Percentiles rank a stretch among this genome's conserved stretches.
phyloP scores from a whole-genome alignment of 2,888 invertebrate genomes.

The Carterocephalus palaemon region DNA sequence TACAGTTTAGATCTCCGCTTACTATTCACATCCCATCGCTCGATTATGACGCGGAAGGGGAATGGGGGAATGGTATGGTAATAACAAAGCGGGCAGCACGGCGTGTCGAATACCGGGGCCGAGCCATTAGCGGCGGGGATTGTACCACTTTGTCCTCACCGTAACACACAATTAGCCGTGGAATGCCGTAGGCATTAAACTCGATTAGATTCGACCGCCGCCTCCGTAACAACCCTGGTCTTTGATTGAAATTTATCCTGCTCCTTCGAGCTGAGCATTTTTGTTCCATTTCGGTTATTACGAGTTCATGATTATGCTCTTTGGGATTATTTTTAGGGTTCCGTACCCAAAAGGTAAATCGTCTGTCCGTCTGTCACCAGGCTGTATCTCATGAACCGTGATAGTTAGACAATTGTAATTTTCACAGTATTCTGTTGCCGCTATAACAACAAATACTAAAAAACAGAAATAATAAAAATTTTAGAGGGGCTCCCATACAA shows the following conservation, averaged over 20 bases:
- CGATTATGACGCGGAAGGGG: constrained; percentile 46
- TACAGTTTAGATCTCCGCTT: too few species aligned
- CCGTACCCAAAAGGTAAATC: too few species aligned
- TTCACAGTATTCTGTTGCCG: too few species aligned
- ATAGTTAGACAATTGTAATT: too few species aligned
- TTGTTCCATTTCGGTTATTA: constrained; percentile 23
- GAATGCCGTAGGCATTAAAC: constrained; percentile 47
- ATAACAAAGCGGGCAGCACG: constrained; percentile 40
- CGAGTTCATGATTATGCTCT: constrained; percentile 11
- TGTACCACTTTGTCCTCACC: constrained; percentile 30
- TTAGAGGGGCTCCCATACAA: too few species aligned
- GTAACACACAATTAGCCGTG: constrained; percentile 42
- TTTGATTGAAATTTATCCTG: constrained; percentile 43
- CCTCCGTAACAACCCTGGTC: constrained; percentile 43
- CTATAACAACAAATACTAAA: too few species aligned
- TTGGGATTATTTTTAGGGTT: not conserved
- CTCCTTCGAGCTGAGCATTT: constrained; percentile 28
- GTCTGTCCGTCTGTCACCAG: too few species aligned
- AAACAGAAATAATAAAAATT: too few species aligned
- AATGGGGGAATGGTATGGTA: too few species aligned
- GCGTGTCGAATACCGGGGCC: constrained; percentile 43
- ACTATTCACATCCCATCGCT: constrained; percentile 39
- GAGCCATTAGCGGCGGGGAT: constrained; percentile 25
- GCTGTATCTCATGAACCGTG: too few species aligned
- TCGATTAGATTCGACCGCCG: constrained; percentile 37